A percentile compares a stretch with the other conserved stretches of the same genome.
phyloP scores from a whole-genome alignment of 2,888 invertebrate genomes.

The Villa cingulata region DNA sequence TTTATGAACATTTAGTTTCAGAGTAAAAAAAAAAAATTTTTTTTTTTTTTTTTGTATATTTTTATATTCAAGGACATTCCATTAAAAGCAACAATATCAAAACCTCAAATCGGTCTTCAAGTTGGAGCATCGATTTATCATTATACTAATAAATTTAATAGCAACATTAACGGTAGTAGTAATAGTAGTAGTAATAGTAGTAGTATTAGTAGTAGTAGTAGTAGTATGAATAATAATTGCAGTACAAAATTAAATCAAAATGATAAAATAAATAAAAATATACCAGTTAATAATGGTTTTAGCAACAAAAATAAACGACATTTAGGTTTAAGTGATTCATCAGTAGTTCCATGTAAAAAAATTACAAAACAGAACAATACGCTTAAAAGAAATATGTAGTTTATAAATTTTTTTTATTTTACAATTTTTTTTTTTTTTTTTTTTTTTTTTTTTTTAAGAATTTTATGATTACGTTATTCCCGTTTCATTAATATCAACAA shows the following conservation, averaged over 20 bases:
- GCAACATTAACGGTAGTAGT: background rate
- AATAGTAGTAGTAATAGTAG: background rate
- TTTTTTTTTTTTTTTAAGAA: background rate
- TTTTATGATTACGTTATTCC: conserved; percentile 13
- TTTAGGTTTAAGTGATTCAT: conserved; percentile 61
- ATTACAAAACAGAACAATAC: conserved; percentile 65
- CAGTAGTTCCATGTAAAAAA: conserved; percentile 69
- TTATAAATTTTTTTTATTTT: too few species aligned
- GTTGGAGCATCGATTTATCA: conserved; percentile 7
- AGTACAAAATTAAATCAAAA: too few species aligned
- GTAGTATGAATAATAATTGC: too few species aligned
- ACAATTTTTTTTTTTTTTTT: too few species aligned
- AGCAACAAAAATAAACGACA: conserved; percentile 47
- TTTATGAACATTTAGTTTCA: too few species aligned
- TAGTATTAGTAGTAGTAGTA: background rate
- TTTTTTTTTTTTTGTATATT: background rate
- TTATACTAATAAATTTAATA: too few species aligned
- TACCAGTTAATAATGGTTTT: background rate
- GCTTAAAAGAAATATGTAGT: conserved; percentile 37
- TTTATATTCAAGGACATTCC: conserved; percentile 11
- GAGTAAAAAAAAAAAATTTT: conserved; percentile 5
- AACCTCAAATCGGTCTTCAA: conserved; percentile 12
- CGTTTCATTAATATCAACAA: conserved; percentile 16
- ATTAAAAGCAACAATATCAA: conserved; percentile 8
- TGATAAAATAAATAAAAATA: background rate